These are phyloP conservation scores for Gastracanthus pulcherrimus DNA, from an alignment of 2,888 invertebrate genomes.

Conservation along the genomic window DNA sequence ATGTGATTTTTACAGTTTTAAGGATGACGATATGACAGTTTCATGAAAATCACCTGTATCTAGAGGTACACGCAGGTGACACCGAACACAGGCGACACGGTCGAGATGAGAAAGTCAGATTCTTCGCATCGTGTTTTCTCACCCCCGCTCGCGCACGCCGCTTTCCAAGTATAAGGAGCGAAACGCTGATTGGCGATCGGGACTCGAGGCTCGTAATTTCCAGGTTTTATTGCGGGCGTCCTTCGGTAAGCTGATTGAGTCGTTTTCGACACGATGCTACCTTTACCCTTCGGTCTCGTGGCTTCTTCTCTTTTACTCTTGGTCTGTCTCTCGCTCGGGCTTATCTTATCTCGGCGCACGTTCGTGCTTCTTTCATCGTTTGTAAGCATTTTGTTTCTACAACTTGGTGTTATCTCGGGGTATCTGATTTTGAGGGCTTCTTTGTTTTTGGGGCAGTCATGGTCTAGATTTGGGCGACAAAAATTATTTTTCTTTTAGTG, in stretches of 20 bases:
- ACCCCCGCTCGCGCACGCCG: neutral
- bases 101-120: constrained; percentile 29
- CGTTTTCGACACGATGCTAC: constrained; percentile 15
- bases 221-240: constrained; percentile 18
- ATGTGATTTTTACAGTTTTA: too few species aligned
- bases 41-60: too few species aligned
- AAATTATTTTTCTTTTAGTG: constrained; percentile 35
- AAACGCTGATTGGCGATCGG: neutral
- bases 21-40: too few species aligned
- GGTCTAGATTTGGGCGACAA: neutral
- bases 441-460: neutral
- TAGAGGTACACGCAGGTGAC: neutral
- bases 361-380: neutral
- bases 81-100: neutral
- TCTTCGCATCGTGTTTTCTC: constrained; percentile 11
- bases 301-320: neutral
- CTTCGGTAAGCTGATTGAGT: constrained; percentile 37
- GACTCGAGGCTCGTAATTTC: constrained; percentile 21
- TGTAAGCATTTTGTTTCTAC: constrained; percentile 47
- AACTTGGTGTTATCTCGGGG: neutral
- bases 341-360: constrained; percentile 8
- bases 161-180: neutral
- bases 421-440: neutral
- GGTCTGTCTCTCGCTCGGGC: neutral
- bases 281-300: constrained; percentile 2